These are phyloP conservation scores for Eilema griseolum DNA, from an alignment of 2,888 invertebrate species.

Conservation along the genomic window DNA sequence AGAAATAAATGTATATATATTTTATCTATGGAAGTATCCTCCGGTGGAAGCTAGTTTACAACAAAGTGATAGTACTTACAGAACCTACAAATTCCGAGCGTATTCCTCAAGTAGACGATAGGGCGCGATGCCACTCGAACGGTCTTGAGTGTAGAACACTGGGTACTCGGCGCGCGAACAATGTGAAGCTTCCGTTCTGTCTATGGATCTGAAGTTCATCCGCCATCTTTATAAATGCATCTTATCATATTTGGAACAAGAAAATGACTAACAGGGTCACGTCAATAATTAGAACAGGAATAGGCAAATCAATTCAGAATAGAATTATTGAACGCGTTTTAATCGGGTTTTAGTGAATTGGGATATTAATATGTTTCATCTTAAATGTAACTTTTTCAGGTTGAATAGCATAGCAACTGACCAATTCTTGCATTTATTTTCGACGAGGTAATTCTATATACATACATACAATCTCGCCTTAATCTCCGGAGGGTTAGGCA, in stretches of 20 bases:
- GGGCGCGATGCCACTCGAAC: conserved; percentile 47
- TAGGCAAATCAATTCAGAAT: background rate
- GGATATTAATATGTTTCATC: too few relatives aligned
- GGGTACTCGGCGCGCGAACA: conserved; percentile 35
- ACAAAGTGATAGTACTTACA: conserved; percentile 9
- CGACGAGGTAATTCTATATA: too few relatives aligned
- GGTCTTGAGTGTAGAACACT: conserved; percentile 34
- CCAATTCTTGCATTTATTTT: too few relatives aligned
- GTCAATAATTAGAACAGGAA: background rate
- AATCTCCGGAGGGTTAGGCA: too few relatives aligned
- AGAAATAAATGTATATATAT: background rate
- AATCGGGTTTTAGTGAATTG: background rate
- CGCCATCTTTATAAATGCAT: conserved; percentile 13
- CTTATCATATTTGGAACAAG: conserved; percentile 18
- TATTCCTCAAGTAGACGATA: conserved; percentile 27
- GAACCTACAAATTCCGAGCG: background rate
- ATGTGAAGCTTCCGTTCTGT: conserved; percentile 33
- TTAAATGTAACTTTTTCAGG: too few relatives aligned
- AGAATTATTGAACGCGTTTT: background rate
- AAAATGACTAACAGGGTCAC: conserved; percentile 6
- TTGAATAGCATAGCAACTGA: too few relatives aligned
- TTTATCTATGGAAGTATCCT: background rate
- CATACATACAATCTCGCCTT: too few relatives aligned
- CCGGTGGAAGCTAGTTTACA: background rate
- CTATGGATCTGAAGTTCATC: conserved; percentile 13